Conservation (phyloP, 2,113 vertebrate genomes). For the Dipodomys ordii region DNA sequence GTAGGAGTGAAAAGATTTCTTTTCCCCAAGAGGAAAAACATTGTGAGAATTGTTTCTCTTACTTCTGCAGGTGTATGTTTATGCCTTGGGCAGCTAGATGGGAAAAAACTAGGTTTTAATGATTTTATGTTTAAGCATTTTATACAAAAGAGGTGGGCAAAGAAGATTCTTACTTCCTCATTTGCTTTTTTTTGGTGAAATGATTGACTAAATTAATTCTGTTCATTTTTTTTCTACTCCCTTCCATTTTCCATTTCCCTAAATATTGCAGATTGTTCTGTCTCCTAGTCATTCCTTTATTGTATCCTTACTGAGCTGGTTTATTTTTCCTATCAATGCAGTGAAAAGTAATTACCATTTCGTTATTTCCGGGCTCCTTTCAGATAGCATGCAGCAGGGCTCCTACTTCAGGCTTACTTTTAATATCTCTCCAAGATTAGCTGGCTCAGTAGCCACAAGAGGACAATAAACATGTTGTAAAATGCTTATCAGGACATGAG, state of each 20-base stretch:
- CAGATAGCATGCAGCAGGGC: background rate
- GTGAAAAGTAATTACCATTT: background rate
- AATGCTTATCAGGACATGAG: background rate
- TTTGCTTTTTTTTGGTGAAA: conserved; percentile 36
- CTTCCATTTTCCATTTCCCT: conserved; percentile 29
- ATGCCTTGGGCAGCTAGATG: background rate
- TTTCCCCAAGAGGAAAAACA: background rate
- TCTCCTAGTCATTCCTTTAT: background rate
- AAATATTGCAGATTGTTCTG: background rate
- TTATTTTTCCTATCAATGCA: background rate
- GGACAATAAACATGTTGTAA: background rate
- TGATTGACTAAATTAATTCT: background rate
- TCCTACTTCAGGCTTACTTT: background rate
- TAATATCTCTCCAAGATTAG: background rate
- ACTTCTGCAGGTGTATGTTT: background rate
- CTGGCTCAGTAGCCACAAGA: background rate
- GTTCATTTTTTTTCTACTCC: conserved; percentile 6
- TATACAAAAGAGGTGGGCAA: background rate
- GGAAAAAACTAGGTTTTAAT: conserved; percentile 15
- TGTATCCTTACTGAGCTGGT: background rate
- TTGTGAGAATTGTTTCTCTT: background rate
- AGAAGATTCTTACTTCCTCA: background rate
- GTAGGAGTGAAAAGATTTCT: conserved; percentile 45
- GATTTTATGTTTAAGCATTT: conserved; percentile 48
- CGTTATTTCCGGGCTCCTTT: background rate